Conservation (phyloP, 2,797 vertebrate species). For the Semaprochilodus insignis region DNA sequence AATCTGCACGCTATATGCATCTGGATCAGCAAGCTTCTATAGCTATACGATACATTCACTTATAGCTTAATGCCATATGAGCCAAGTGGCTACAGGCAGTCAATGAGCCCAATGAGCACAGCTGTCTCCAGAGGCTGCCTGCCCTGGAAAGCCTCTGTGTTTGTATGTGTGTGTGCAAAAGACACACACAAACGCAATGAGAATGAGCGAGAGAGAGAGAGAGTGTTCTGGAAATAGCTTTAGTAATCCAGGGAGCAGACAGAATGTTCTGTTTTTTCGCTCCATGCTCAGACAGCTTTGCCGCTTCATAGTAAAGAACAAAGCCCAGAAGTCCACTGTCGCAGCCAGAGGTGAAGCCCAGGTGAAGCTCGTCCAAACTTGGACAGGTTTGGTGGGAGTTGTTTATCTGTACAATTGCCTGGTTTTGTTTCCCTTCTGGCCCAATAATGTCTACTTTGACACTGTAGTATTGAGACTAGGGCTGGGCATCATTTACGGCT, state of each 20-base stretch:
- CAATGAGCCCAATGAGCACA: conserved; percentile 53
- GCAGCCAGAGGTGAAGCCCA: neutral
- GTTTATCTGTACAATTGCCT: neutral
- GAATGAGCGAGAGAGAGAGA: conserved; percentile 44
- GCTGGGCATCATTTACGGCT: neutral
- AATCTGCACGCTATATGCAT: neutral
- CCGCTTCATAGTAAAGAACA: conserved; percentile 51
- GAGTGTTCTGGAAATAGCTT: conserved; percentile 64
- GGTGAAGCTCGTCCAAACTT: neutral
- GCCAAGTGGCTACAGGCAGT: conserved; percentile 23
- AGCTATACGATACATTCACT: conserved; percentile 2
- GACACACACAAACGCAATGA: conserved; percentile 12
- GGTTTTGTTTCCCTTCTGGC: neutral
- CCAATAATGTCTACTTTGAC: neutral
- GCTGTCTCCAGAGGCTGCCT: conserved; percentile 61
- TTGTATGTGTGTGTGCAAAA: conserved; percentile 8
- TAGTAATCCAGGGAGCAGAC: conserved; percentile 68
- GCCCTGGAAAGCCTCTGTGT: conserved; percentile 49
- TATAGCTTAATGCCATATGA: conserved; percentile 17
- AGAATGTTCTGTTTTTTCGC: conserved; percentile 62
- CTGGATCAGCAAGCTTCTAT: neutral
- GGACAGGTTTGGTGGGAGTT: neutral
- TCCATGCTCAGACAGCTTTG: conserved; percentile 56
- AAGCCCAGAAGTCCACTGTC: conserved; percentile 16
- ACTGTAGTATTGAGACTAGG: neutral